A percentile compares a stretch with the other conserved stretches of the same genome.
phyloP scores from a whole-genome alignment of 2,888 invertebrate genomes.

The Drosophila melanosoma region DNA sequence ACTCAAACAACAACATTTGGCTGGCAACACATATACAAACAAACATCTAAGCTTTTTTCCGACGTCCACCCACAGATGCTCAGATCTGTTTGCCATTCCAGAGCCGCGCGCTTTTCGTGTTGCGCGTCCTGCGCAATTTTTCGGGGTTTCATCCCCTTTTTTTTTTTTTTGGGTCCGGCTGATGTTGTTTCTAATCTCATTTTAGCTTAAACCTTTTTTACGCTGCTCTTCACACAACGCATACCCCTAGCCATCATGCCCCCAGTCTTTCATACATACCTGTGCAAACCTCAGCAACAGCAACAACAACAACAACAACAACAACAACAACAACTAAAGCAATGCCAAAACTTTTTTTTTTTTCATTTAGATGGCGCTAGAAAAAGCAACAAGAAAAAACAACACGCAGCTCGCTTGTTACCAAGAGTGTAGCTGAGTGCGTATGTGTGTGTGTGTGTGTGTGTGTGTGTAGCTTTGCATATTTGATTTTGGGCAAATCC shows the following conservation, averaged over 20 bases:
- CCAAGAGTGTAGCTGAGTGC: slow-evolving; percentile 5
- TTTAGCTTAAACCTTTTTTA: slow-evolving; percentile 76
- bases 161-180: slow-evolving; percentile 7
- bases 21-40: slow-evolving; percentile 34
- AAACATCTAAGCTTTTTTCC: slow-evolving; percentile 43
- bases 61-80: slow-evolving; percentile 37
- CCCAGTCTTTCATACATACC: slow-evolving; percentile 31
- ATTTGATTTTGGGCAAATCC: slow-evolving; percentile 48
- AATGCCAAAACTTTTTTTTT: slow-evolving; percentile 31
- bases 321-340: slow-evolving; percentile 23
- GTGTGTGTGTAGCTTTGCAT: slow-evolving; percentile 44
- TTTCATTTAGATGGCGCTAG: slow-evolving; percentile 24
- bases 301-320: slow-evolving; percentile 16
- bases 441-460: slow-evolving; percentile 8
- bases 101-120: slow-evolving; percentile 13
- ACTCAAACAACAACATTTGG: slow-evolving; percentile 66
- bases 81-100: neutral
- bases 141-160: slow-evolving; percentile 1
- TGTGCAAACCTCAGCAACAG: slow-evolving; percentile 15
- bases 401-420: slow-evolving; percentile 43
- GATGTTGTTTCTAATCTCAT: slow-evolving; percentile 76
- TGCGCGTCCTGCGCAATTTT: slow-evolving; percentile 42
- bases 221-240: slow-evolving; percentile 69
- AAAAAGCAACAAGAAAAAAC: slow-evolving; percentile 53
- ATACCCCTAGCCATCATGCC: slow-evolving; percentile 33